Evolutionary conservation across 2,888 invertebrate genomes (phyloP).

Genomic region (Plagiodera versicolora): DNA sequence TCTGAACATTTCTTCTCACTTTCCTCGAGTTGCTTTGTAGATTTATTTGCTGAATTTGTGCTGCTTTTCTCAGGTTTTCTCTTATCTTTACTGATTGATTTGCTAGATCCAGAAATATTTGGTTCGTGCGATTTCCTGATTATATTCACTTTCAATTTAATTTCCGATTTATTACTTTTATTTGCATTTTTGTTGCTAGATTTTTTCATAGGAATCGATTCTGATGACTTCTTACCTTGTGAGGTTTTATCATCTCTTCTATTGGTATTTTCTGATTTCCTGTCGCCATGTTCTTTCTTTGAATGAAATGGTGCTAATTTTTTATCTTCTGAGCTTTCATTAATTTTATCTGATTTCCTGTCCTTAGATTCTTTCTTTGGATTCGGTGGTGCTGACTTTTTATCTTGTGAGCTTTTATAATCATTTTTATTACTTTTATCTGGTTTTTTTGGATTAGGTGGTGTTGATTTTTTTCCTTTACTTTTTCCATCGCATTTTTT

Average conservation of each 20-base stretch:
- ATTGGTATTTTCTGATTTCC: not conserved
- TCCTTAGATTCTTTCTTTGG: constrained; percentile 18
- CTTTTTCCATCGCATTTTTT: too few species aligned
- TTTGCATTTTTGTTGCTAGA: too few species aligned
- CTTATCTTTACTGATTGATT: not conserved
- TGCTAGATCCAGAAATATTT: not conserved
- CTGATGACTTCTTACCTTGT: too few species aligned
- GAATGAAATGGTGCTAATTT: constrained; percentile 19
- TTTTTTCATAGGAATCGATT: too few species aligned
- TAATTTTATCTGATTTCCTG: constrained; percentile 12
- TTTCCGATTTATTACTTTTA: too few species aligned
- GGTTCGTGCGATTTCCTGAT: not conserved
- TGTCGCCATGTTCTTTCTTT: constrained; percentile 11
- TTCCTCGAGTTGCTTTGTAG: not conserved
- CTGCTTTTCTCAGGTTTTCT: not conserved
- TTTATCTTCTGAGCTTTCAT: constrained; percentile 16
- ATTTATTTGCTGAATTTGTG: not conserved
- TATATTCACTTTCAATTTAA: not conserved
- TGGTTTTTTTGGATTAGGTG: too few species aligned
- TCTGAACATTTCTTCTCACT: not conserved
- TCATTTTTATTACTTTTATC: too few species aligned
- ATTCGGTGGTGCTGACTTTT: constrained; percentile 19
- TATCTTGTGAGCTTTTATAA: constrained; percentile 16
- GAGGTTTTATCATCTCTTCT: not conserved
- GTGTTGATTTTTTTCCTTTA: too few species aligned